Conservation (phyloP, 2,888 invertebrate species). For the Antheraea yamamai region DNA sequence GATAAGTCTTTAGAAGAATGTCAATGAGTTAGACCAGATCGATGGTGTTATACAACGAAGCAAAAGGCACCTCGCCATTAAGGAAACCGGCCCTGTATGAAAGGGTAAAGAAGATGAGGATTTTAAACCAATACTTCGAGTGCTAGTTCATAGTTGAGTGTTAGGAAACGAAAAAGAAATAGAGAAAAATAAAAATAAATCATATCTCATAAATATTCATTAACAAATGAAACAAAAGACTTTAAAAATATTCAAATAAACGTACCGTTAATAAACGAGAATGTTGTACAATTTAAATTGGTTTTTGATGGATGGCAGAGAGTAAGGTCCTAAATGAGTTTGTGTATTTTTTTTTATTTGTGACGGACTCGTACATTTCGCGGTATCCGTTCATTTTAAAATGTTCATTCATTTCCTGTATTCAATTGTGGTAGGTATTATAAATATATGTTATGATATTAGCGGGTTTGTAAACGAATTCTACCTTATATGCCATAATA, state of each 20-base stretch:
- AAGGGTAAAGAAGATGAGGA: not conserved
- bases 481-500: not conserved
- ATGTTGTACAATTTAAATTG: constrained; percentile 71
- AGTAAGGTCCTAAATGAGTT: constrained; percentile 70
- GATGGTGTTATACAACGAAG: not conserved
- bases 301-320: constrained; percentile 72
- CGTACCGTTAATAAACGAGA: constrained; percentile 47
- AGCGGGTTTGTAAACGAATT: not conserved
- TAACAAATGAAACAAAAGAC: constrained; percentile 15
- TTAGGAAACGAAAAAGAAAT: not conserved
- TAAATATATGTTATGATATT: not conserved
- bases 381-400: not conserved
- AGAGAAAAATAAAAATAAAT: not conserved
- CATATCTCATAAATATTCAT: not conserved
- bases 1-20: not conserved
- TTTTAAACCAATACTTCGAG: not conserved
- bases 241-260: constrained; percentile 42
- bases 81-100: not conserved
- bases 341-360: constrained; percentile 36
- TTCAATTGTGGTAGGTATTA: not conserved
- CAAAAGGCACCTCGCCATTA: not conserved
- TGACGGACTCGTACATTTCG: constrained; percentile 24
- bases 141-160: not conserved
- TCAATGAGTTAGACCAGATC: not conserved
- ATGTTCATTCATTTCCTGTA: not conserved